Conservation (phyloP, 1,140 invertebrate species). For the Eupristina koningsbergeri region DNA sequence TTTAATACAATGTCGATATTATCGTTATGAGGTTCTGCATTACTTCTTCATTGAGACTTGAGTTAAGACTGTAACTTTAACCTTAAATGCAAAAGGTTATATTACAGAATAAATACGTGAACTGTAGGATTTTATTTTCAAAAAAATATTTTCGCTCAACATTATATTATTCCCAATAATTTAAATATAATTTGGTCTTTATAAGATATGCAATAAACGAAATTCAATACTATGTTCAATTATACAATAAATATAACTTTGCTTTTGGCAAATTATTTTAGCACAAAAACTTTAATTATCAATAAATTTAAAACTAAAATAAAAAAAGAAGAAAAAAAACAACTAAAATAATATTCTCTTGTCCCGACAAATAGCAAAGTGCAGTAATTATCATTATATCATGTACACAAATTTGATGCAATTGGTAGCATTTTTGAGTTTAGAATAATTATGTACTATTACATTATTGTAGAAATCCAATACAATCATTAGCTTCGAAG, state of each 20-base stretch:
- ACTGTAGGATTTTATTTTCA: too few relatives aligned
- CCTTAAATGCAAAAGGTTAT: not conserved
- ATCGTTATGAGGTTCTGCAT: not conserved
- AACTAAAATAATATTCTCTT: not conserved
- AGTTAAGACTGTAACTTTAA: not conserved
- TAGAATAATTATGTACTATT: too few relatives aligned
- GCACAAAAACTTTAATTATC: not conserved
- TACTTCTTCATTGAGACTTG: not conserved
- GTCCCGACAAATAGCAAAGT: too few relatives aligned
- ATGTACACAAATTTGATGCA: too few relatives aligned
- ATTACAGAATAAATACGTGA: too few relatives aligned
- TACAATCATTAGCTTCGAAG: too few relatives aligned
- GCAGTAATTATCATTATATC: too few relatives aligned
- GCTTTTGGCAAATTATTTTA: not conserved
- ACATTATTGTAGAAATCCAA: too few relatives aligned
- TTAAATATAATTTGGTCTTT: not conserved
- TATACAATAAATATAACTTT: not conserved
- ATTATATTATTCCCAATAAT: not conserved
- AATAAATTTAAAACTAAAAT: too few relatives aligned
- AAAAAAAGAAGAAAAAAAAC: too few relatives aligned
- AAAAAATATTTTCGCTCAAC: not conserved
- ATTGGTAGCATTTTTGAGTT: too few relatives aligned
- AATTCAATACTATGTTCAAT: not conserved
- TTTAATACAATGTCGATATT: slow-evolving; percentile 30
- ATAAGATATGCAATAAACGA: too few relatives aligned